phyloP scores from a whole-genome alignment of 2,797 vertebrate genomes.

The Chaunax sp. region DNA sequence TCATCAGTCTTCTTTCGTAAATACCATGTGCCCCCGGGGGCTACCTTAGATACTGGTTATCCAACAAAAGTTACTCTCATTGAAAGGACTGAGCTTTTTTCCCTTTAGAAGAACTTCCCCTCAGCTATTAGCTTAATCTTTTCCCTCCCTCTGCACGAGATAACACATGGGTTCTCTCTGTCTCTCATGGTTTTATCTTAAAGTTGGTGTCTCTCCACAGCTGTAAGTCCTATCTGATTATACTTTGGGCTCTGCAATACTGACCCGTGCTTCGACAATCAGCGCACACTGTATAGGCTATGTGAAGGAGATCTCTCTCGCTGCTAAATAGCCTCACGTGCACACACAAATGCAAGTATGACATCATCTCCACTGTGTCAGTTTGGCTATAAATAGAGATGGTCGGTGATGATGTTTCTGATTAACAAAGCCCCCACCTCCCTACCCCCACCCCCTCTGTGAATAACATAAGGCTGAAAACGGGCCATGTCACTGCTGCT shows the following conservation, averaged over 20 bases:
- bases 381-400: conserved; percentile 72
- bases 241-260: conserved; percentile 33
- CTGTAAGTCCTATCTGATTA: conserved; percentile 48
- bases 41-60: conserved; percentile 6
- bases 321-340: conserved; percentile 22
- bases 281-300: neutral
- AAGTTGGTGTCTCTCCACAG: conserved; percentile 36
- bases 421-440: conserved; percentile 40
- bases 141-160: conserved; percentile 49
- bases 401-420: conserved; percentile 43
- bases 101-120: conserved; percentile 44
- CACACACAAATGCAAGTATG: conserved; percentile 27
- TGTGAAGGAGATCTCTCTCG: conserved; percentile 24
- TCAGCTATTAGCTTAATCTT: conserved; percentile 43
- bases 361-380: conserved; percentile 67
- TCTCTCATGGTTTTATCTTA: conserved; percentile 45
- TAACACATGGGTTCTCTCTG: conserved; percentile 37
- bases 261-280: conserved; percentile 36
- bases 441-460: conserved; percentile 16
- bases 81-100: conserved; percentile 34
- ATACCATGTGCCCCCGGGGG: conserved; percentile 8
- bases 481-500: conserved; percentile 70
- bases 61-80: conserved; percentile 38
- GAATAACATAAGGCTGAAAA: conserved; percentile 65
- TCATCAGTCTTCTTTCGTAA: conserved; percentile 40